phyloP scores from a whole-genome alignment of 2,113 vertebrate species.

The Caretta caretta region DNA sequence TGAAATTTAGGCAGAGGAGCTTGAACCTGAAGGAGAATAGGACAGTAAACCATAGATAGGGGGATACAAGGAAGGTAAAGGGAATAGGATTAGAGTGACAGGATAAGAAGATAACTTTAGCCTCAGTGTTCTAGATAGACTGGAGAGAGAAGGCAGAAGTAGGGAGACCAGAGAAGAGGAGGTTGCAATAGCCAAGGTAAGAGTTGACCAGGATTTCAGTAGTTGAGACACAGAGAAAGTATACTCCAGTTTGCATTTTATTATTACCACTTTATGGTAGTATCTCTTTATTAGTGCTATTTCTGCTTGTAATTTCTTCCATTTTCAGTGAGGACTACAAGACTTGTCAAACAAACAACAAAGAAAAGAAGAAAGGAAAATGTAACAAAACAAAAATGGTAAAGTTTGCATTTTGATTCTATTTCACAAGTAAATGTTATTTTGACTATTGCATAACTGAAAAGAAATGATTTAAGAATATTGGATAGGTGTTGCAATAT shows the following conservation, averaged over 20 bases:
- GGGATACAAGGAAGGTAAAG: neutral
- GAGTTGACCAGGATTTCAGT: neutral
- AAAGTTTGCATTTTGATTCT: neutral
- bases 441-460: neutral
- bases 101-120: neutral
- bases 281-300: neutral
- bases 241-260: neutral
- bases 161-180: neutral
- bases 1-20: neutral
- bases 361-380: neutral
- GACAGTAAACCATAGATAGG: neutral
- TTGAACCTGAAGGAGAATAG: neutral
- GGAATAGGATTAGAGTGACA: neutral
- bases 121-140: neutral
- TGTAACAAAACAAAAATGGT: neutral
- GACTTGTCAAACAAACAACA: neutral
- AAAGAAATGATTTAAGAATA: neutral
- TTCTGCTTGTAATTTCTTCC: neutral
- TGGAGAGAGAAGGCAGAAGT: neutral
- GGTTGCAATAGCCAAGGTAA: neutral
- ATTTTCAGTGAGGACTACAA: neutral
- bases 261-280: neutral
- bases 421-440: neutral
- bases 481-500: neutral
- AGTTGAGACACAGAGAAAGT: neutral